A percentile compares a stretch with the other conserved stretches of the same genome.
Conservation (phyloP, 2,113 vertebrate genomes). For the Rhinopithecus roxellana region DNA sequence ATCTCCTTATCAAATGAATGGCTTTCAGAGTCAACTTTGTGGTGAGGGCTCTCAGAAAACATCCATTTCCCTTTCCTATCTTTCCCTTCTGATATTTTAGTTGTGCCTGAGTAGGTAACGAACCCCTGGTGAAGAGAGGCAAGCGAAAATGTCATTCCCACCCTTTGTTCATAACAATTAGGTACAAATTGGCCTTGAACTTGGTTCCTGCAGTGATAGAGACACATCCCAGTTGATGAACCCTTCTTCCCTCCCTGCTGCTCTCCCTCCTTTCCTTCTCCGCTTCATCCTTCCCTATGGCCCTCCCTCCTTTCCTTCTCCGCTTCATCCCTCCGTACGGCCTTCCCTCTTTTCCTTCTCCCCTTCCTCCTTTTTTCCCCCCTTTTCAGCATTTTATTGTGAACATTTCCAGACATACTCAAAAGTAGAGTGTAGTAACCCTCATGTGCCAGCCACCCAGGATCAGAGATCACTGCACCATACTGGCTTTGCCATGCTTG, state of each 20-base stretch:
- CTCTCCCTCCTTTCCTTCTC: not conserved
- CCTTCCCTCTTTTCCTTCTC: accelerated
- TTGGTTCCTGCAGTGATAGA: not conserved
- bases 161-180: not conserved
- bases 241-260: not conserved
- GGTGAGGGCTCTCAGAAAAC: not conserved
- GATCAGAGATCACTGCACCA: accelerated
- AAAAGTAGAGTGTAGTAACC: not conserved
- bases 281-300: accelerated
- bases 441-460: accelerated
- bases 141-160: not conserved
- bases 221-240: not conserved
- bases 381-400: not conserved
- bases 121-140: not conserved
- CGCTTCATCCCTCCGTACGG: accelerated
- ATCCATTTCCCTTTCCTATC: not conserved
- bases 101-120: not conserved
- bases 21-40: not conserved
- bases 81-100: not conserved
- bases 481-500: not conserved
- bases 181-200: not conserved
- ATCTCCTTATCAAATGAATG: not conserved
- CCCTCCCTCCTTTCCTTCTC: not conserved
- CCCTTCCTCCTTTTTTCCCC: not conserved
- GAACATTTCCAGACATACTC: not conserved